Evolutionary conservation across 2,113 vertebrate species (phyloP), one percentile per base, ranked within the genome.

Genomic region (Myrmecophaga tridactyla): DNA sequence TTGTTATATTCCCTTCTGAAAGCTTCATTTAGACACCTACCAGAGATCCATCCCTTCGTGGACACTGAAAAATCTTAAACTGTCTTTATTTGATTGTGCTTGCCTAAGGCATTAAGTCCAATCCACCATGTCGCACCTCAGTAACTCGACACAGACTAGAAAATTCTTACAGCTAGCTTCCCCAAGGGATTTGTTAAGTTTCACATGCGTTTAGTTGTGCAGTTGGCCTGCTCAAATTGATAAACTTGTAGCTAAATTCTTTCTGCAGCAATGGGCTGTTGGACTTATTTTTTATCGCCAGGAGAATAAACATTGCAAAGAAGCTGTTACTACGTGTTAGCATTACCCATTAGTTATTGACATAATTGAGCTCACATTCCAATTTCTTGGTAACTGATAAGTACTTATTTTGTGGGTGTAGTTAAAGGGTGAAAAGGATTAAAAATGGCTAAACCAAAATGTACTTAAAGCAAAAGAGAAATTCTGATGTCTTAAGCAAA

Each of bases 181-280:
- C 98, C 98, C 98, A 94, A 97, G 98, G 98, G 99, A 99, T 99
- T 99, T 99, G 99, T 99, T 99, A 99, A 99, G 98, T 99, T 99
- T 99, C 98, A 99, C 98, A 98, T 99, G 98, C 98, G 98, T 99
- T 99, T 99, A 99, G 98, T 98, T 98, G 98, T 98, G 98, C 98
- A 99, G 98, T 98, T 99, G 98, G 98, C 98, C 98, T 98, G 98
- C 98, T 99, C 98, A 98, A 99, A 98, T 98, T 99, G 98, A 99
- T 99, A 99, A 99, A 99, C 98, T 98, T 99, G 98, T 99, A 98
- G 98, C 98, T 98, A 95, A 96, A 96, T 97, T 98, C 98, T 97
- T 97, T 98, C 96, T 97, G 93, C 97, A 97, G 95, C 97, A 98
- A 92, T 92, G 91, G 83, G 89, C 92, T 95, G 20, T 76, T 96